These are phyloP conservation scores for Henricia sp. DNA, from an alignment of 53 echinoderm and acorn worm genomes.

Conservation along the genomic window DNA sequence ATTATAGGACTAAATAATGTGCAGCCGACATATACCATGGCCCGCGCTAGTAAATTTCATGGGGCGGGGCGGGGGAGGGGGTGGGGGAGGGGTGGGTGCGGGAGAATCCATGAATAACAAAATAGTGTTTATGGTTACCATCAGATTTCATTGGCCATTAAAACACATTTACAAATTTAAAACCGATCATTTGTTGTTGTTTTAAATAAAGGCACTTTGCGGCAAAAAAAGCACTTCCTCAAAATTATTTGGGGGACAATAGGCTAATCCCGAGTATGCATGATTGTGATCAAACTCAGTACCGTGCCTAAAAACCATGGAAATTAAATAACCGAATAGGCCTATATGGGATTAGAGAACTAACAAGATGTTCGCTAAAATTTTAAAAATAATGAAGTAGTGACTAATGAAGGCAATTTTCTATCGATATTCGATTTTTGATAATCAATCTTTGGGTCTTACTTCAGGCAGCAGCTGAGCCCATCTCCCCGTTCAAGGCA, in stretches of 20 bases:
- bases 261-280: background rate
- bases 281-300: background rate
- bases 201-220: too few species aligned
- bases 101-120: too few species aligned
- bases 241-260: too few species aligned
- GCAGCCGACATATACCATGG: background rate
- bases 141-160: too few species aligned
- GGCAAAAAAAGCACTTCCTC: too few species aligned
- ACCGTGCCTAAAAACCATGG: background rate
- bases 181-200: too few species aligned
- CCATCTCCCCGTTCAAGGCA: background rate
- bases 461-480: slow-evolving; percentile 16
- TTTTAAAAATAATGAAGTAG: background rate
- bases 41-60: background rate
- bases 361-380: background rate
- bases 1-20: background rate
- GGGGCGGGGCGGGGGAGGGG: too few species aligned
- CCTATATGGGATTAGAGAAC: background rate
- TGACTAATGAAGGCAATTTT: background rate
- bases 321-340: background rate
- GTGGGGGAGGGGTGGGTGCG: background rate
- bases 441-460: background rate
- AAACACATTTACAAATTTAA: too few species aligned
- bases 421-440: too few species aligned
- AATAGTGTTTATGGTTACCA: too few species aligned